Percentiles rank a stretch among this genome's conserved stretches.
These are phyloP conservation scores for Wiebesia pumilae DNA, from an alignment of 1,140 invertebrate genomes.

Conservation along the genomic window DNA sequence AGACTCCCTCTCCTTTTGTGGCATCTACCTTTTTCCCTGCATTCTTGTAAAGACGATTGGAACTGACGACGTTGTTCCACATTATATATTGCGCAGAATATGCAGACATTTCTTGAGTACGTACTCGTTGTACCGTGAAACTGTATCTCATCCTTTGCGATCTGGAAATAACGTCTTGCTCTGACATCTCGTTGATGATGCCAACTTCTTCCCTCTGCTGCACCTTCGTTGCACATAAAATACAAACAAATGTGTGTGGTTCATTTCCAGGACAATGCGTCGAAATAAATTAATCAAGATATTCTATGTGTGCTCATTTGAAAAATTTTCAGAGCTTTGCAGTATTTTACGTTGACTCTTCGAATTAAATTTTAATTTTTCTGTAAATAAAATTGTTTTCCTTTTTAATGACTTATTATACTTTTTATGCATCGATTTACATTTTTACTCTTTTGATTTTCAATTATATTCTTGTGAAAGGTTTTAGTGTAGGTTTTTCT, in stretches of 20 bases:
- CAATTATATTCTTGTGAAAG: too few species aligned
- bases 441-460: background rate
- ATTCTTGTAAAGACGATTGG: background rate
- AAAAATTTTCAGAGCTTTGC: background rate
- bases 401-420: background rate
- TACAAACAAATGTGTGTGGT: slow-evolving; percentile 28
- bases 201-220: background rate
- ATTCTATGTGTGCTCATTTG: slow-evolving; percentile 7
- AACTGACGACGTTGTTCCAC: background rate
- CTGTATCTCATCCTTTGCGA: background rate
- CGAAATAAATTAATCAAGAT: slow-evolving; percentile 40
- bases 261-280: slow-evolving; percentile 43
- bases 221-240: background rate
- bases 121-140: slow-evolving; percentile 25
- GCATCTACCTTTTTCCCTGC: background rate
- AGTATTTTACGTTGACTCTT: background rate
- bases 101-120: background rate
- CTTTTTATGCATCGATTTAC: background rate
- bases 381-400: background rate
- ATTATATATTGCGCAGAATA: too few species aligned
- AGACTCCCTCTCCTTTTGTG: background rate
- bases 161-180: slow-evolving; percentile 44
- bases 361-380: background rate
- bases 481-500: too few species aligned
- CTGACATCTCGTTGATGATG: background rate